These are phyloP conservation scores for Whitmania pigra DNA, from an alignment of 1,140 invertebrate genomes.

Conservation along the genomic window DNA sequence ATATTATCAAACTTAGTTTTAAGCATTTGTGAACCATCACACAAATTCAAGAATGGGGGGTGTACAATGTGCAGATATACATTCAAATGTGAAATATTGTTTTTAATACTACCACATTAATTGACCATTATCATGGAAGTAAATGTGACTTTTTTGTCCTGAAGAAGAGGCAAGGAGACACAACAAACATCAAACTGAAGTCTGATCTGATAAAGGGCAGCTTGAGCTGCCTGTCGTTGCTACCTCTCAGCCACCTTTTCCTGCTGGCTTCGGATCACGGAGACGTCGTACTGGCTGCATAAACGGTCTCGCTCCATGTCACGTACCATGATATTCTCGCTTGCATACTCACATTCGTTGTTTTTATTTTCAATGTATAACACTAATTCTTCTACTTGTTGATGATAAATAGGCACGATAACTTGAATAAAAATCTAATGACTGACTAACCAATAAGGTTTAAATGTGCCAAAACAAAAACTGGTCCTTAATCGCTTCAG, in stretches of 20 bases:
- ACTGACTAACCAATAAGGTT: background rate
- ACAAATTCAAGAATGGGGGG: no score
- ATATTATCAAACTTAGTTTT: no score
- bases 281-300: constrained; percentile 58
- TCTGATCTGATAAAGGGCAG: constrained; percentile 80
- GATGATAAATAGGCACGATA: background rate
- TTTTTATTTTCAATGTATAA: no score
- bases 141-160: no score
- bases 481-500: no score
- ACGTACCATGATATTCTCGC: background rate
- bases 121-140: no score
- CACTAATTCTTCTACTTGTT: no score
- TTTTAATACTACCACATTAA: no score
- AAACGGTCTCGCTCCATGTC: background rate
- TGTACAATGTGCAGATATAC: no score
- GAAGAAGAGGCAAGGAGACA: constrained; percentile 49
- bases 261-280: constrained; percentile 81
- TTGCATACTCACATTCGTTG: background rate
- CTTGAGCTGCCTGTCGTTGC: constrained; percentile 68
- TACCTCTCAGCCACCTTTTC: constrained; percentile 74
- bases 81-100: no score
- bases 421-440: background rate
- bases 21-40: no score
- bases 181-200: constrained; percentile 68
- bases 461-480: no score